A percentile compares a stretch with the other conserved stretches of the same genome.
phyloP scores from a whole-genome alignment of 1,140 invertebrate species.

The Papilio helenus region DNA sequence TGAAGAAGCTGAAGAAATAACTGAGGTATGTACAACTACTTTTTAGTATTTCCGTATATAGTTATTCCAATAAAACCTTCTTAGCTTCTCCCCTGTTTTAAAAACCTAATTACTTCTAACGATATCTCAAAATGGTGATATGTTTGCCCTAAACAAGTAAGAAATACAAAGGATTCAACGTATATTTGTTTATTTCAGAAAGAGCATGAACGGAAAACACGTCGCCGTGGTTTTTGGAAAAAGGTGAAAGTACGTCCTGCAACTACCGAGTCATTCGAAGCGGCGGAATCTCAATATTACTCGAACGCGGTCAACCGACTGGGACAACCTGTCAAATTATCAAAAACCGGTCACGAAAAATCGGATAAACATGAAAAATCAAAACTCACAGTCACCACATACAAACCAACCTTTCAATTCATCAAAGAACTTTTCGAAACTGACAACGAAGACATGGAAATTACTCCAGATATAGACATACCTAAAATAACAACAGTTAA shows the following conservation, averaged over 20 bases:
- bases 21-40: conserved; percentile 56
- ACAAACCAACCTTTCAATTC: conserved; percentile 72
- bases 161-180: no score
- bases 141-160: no score
- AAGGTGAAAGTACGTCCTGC: conserved; percentile 84
- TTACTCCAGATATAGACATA: conserved; percentile 65
- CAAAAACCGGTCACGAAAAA: conserved; percentile 59
- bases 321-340: conserved; percentile 55
- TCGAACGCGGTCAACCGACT: conserved; percentile 77
- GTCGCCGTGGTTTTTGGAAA: conserved; percentile 86
- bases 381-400: conserved; percentile 67
- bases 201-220: conserved; percentile 63
- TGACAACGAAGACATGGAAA: conserved; percentile 55
- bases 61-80: no score
- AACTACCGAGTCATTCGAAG: conserved; percentile 85
- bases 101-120: no score
- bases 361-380: conserved; percentile 49
- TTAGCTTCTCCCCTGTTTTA: no score
- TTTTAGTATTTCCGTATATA: background rate
- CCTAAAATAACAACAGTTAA: conserved; percentile 57
- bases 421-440: conserved; percentile 66
- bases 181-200: conserved; percentile 55
- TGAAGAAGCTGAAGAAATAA: conserved; percentile 49
- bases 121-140: no score
- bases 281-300: conserved; percentile 87